Conservation (phyloP, 2,113 vertebrate genomes). For the Heterocephalus glaber region DNA sequence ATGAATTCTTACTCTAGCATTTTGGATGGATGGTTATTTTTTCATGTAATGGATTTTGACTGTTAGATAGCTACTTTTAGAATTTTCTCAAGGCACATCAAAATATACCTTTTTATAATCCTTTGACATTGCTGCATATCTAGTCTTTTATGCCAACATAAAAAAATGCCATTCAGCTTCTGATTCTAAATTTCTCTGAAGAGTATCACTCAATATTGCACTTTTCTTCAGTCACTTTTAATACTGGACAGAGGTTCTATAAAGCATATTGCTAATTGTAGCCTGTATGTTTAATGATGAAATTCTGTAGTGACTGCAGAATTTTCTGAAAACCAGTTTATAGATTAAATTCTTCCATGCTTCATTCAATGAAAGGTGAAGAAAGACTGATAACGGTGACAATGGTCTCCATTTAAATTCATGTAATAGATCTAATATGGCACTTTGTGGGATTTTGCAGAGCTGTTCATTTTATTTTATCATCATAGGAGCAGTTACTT, state of each 20-base stretch:
- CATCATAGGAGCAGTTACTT: constrained; percentile 83
- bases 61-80: background rate
- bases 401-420: constrained; percentile 85
- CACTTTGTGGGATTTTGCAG: constrained; percentile 83
- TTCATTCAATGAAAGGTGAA: constrained; percentile 82
- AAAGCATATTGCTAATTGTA: constrained; percentile 79
- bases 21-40: background rate
- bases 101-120: constrained; percentile 27
- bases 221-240: constrained; percentile 73
- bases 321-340: constrained; percentile 77
- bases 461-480: constrained; percentile 85
- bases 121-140: background rate
- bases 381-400: constrained; percentile 83
- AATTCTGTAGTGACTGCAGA: constrained; percentile 63
- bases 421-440: constrained; percentile 84
- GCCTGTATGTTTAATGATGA: constrained; percentile 74
- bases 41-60: background rate
- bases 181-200: constrained; percentile 44
- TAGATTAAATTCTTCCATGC: constrained; percentile 82
- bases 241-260: constrained; percentile 60
- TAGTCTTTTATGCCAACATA: background rate
- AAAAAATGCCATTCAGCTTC: constrained; percentile 26
- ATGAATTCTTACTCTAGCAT: background rate
- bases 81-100: constrained; percentile 32
- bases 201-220: background rate